Conservation (phyloP, 2,888 invertebrate genomes). For the Zaprionus obscuricornis region DNA sequence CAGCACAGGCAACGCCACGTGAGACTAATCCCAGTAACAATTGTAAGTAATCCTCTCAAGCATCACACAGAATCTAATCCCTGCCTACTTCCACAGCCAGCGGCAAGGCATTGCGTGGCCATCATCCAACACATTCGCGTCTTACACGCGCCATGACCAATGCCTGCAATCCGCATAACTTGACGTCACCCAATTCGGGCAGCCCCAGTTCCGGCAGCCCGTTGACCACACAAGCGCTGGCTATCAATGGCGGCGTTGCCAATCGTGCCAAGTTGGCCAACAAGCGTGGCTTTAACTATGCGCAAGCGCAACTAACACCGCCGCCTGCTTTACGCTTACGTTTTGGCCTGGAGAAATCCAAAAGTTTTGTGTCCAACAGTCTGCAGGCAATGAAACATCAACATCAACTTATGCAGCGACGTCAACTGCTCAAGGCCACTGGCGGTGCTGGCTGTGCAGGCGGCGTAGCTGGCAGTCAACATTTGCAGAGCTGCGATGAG, state of each 20-base stretch:
- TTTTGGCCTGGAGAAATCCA: constrained; percentile 80
- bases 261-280: constrained; percentile 61
- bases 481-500: constrained; percentile 76
- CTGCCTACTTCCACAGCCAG: too few species aligned
- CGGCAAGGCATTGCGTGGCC: constrained; percentile 55
- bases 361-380: constrained; percentile 81
- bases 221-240: constrained; percentile 67
- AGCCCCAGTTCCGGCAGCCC: constrained; percentile 64
- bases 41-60: too few species aligned
- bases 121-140: constrained; percentile 22
- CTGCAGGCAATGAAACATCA: constrained; percentile 73
- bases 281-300: constrained; percentile 65
- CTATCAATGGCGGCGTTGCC: constrained; percentile 55
- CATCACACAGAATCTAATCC: too few species aligned
- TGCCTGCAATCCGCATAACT: constrained; percentile 37
- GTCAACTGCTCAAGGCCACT: constrained; percentile 49
- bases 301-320: constrained; percentile 66
- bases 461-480: constrained; percentile 25
- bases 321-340: constrained; percentile 61
- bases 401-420: constrained; percentile 63
- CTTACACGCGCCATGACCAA: constrained; percentile 62
- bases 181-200: constrained; percentile 59
- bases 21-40: constrained; percentile 31
- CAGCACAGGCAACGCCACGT: constrained; percentile 36
- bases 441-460: constrained; percentile 2